Conservation (phyloP, 1,140 invertebrate genomes). For the Chelonus insularis region DNA sequence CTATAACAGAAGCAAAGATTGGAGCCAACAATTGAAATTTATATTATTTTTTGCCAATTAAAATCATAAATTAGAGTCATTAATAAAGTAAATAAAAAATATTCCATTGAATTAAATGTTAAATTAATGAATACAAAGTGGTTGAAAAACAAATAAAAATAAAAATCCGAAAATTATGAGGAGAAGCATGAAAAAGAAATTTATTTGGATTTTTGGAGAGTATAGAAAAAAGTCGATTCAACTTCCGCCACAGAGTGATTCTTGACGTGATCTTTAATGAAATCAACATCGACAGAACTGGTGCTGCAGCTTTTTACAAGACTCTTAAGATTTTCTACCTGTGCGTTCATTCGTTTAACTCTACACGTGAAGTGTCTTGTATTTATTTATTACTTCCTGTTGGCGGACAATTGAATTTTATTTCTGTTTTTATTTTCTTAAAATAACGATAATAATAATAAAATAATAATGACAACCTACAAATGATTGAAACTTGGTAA, state of each 20-base stretch:
- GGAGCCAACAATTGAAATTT: too few relatives aligned
- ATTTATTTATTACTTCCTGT: conserved; percentile 28
- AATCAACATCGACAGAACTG: conserved; percentile 32
- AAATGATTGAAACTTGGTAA: background rate
- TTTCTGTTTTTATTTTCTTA: conserved; percentile 12
- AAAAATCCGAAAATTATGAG: too few relatives aligned
- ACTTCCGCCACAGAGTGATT: conserved; percentile 15
- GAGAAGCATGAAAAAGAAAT: background rate
- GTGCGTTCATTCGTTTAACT: conserved; percentile 17
- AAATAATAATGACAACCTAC: background rate
- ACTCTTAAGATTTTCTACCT: background rate
- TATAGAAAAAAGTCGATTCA: background rate
- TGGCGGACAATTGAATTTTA: conserved; percentile 4
- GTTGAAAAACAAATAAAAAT: too few relatives aligned
- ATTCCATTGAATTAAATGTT: too few relatives aligned
- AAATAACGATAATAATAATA: background rate
- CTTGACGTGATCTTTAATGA: conserved; percentile 27
- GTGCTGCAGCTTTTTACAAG: conserved; percentile 23
- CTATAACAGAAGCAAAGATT: too few relatives aligned
- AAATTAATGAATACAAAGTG: too few relatives aligned
- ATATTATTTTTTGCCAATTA: too few relatives aligned
- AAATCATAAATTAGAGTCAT: too few relatives aligned
- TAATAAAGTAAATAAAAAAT: too few relatives aligned
- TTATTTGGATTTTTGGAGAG: background rate
- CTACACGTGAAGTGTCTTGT: conserved; percentile 9